phyloP scores from a whole-genome alignment of 2,888 invertebrate species.

The Rhorus exstirpatorius region DNA sequence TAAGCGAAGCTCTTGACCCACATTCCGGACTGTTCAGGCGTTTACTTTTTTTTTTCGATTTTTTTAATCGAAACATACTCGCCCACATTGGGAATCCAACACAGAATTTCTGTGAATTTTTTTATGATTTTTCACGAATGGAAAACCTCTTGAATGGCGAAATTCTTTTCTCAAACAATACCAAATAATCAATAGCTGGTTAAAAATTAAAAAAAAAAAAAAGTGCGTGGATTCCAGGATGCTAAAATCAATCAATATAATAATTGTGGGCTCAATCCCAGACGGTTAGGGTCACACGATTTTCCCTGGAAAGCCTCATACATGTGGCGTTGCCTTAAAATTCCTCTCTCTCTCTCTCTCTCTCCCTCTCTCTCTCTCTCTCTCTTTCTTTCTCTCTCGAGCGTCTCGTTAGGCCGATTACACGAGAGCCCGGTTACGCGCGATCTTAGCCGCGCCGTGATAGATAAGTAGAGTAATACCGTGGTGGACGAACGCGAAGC shows the following conservation, averaged over 20 bases:
- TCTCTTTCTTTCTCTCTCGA: conserved; percentile 17
- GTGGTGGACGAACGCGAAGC: conserved; percentile 46
- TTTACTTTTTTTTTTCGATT: too few species aligned
- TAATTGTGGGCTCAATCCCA: background rate
- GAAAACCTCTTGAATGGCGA: too few species aligned
- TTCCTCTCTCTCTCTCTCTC: conserved; percentile 26
- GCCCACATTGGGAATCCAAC: too few species aligned
- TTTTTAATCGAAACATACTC: too few species aligned
- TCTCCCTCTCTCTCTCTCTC: conserved; percentile 1
- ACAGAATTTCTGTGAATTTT: too few species aligned
- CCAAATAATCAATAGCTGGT: too few species aligned
- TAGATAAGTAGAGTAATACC: conserved; percentile 66
- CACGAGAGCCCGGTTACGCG: conserved; percentile 49
- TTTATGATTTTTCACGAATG: too few species aligned
- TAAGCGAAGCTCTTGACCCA: too few species aligned
- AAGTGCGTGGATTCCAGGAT: background rate
- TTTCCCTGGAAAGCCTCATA: conserved; percentile 7
- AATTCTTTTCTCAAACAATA: too few species aligned
- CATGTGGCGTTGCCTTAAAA: conserved; percentile 41
- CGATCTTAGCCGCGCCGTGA: conserved; percentile 55
- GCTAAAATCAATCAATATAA: background rate
- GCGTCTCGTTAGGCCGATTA: conserved; percentile 65
- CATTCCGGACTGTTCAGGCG: too few species aligned
- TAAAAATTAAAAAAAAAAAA: too few species aligned
- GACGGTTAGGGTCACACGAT: conserved; percentile 6